phyloP scores from a whole-genome alignment of 2,888 invertebrate genomes.

The Himalopsyche japonica region DNA sequence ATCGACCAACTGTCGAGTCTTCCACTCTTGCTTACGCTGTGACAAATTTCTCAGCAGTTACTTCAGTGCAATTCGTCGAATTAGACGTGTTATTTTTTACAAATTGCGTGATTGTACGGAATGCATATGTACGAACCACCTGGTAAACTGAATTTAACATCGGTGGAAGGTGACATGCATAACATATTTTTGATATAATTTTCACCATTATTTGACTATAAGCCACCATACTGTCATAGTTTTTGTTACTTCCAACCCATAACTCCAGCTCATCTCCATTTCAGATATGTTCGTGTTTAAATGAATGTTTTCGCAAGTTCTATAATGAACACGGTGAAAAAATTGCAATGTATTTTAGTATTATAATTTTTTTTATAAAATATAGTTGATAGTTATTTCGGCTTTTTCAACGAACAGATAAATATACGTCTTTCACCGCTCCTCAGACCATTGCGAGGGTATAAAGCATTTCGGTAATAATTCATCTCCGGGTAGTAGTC shows the following conservation, averaged over 20 bases:
- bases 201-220: not conserved
- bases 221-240: too few species aligned
- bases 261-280: not conserved
- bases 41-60: not conserved
- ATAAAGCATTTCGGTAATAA: too few species aligned
- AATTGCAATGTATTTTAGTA: too few species aligned
- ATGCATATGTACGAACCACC: slow-evolving; percentile 80
- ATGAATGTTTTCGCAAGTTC: too few species aligned
- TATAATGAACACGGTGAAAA: too few species aligned
- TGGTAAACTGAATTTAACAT: slow-evolving; percentile 71
- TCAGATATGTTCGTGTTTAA: too few species aligned
- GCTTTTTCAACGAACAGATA: too few species aligned
- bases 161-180: slow-evolving; percentile 69
- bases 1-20: not conserved
- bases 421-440: too few species aligned
- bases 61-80: not conserved
- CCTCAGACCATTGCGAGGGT: too few species aligned
- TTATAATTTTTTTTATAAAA: too few species aligned
- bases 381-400: too few species aligned
- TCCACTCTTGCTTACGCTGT: not conserved
- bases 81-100: not conserved
- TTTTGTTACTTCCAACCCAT: not conserved
- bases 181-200: not conserved
- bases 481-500: too few species aligned
- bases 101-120: not conserved